Percentiles rank a stretch among this genome's conserved stretches.
These are phyloP conservation scores for Sussaba pulchella DNA, from an alignment of 2,888 invertebrate species.

Conservation along the genomic window DNA sequence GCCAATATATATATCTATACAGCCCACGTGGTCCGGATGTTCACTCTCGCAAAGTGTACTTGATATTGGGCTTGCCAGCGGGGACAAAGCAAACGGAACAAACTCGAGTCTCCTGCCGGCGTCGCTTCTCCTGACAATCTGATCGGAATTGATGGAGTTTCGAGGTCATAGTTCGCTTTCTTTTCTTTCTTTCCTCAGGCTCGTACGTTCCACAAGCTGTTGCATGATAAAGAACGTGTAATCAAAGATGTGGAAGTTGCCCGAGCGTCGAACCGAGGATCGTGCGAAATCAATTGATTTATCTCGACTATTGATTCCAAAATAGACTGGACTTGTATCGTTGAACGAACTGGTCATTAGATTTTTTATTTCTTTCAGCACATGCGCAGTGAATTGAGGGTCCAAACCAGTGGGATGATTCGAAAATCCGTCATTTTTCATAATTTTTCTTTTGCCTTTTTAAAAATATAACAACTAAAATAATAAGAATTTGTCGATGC, in stretches of 20 bases:
- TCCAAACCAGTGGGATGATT: no score
- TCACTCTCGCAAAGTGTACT: not conserved
- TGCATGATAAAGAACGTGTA: not conserved
- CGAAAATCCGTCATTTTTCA: no score
- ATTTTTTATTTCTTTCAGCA: not conserved
- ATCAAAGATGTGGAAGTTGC: not conserved
- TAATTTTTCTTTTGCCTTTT: no score
- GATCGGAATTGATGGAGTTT: conserved; percentile 57
- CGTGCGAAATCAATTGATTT: not conserved
- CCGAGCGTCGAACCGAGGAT: not conserved
- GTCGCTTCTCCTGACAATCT: conserved; percentile 45
- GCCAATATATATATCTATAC: not conserved
- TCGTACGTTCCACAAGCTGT: not conserved
- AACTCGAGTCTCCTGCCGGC: conserved; percentile 30
- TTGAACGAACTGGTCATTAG: no score
- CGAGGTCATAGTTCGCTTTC: conserved; percentile 1
- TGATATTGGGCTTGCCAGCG: conserved; percentile 12
- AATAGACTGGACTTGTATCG: no score
- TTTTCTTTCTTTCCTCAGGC: not conserved
- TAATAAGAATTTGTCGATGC: no score
- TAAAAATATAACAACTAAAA: no score
- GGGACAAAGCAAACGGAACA: conserved; percentile 27
- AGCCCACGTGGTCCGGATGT: not conserved
- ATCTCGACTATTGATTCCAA: no score
- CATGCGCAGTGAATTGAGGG: not conserved